Percentiles rank a stretch among this genome's conserved stretches.
These are phyloP conservation scores for Apodemia mormo DNA, from an alignment of 2,888 invertebrate species.

Conservation along the genomic window DNA sequence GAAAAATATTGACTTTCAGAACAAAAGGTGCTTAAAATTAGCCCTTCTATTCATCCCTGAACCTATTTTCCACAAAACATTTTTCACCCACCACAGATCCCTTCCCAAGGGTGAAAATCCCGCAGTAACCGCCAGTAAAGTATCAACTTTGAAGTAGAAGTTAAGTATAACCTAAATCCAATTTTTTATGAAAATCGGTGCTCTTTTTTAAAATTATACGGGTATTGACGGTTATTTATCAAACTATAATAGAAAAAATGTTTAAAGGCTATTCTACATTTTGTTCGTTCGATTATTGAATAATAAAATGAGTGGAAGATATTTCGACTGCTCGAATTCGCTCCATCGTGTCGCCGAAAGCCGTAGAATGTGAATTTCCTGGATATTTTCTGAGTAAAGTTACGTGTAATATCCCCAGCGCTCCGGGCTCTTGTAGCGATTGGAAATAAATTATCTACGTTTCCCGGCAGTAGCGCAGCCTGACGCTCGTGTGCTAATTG, in stretches of 20 bases:
- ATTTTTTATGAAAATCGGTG: no score
- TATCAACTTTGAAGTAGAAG: no score
- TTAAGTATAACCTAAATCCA: no score
- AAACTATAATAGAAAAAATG: not conserved
- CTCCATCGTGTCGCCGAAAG: constrained; percentile 38
- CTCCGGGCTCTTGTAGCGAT: constrained; percentile 50
- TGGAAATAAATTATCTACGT: constrained; percentile 65
- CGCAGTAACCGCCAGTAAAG: no score
- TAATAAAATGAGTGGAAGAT: constrained; percentile 27
- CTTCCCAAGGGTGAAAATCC: no score
- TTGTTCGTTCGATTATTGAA: constrained; percentile 19
- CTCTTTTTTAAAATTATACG: no score
- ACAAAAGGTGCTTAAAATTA: no score
- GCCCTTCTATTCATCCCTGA: no score
- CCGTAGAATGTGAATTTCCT: constrained; percentile 39
- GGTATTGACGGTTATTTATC: no score
- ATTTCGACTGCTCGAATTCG: constrained; percentile 38
- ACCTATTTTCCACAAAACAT: no score
- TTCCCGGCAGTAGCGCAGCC: constrained; percentile 36
- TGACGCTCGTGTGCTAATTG: constrained; percentile 55
- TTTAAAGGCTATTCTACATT: constrained; percentile 5
- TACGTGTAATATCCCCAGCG: constrained; percentile 52
- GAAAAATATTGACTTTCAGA: no score
- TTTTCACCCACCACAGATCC: no score
- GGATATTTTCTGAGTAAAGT: constrained; percentile 50